These are phyloP conservation scores for Chondrosia reniformis DNA, from an alignment of 37 sponge, comb jelly and placozoan genomes.

Conservation along the genomic window DNA sequence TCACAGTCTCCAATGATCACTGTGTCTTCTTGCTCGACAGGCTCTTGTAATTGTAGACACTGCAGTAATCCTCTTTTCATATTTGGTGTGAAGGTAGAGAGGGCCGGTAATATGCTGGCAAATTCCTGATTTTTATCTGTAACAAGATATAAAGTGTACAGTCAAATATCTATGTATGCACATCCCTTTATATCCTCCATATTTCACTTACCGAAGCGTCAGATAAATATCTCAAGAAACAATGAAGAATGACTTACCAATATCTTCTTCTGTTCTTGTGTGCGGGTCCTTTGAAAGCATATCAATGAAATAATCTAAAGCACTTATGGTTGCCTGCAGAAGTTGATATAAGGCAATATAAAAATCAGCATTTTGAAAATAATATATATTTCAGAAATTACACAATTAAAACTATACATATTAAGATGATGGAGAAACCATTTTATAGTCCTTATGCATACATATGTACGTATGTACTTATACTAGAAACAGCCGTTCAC, in stretches of 20 bases:
- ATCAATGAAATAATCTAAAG: constrained; percentile 68
- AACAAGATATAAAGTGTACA: neutral
- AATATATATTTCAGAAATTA: too few relatives aligned
- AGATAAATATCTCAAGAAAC: too few relatives aligned
- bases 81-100: constrained; percentile 64
- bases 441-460: constrained; percentile 1
- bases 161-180: too few relatives aligned
- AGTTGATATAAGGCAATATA: too few relatives aligned
- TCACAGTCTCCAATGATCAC: constrained; percentile 65
- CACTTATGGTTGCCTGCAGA: constrained; percentile 23
- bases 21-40: constrained; percentile 30
- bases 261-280: constrained; percentile 61
- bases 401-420: too few relatives aligned
- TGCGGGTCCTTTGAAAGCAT: constrained; percentile 55
- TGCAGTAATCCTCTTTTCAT: constrained; percentile 49
- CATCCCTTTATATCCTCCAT: too few relatives aligned
- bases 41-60: constrained; percentile 22
- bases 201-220: too few relatives aligned
- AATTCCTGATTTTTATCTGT: constrained; percentile 21
- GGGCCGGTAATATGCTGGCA: constrained; percentile 29
- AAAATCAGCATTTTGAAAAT: too few relatives aligned
- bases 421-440: too few relatives aligned
- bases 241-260: too few relatives aligned
- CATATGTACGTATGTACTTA: constrained; percentile 8
- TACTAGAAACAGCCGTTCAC: neutral